These are phyloP conservation scores for Stichopus chloronotus DNA, from an alignment of 35 echinoderm and acorn worm species.

Conservation along the genomic window DNA sequence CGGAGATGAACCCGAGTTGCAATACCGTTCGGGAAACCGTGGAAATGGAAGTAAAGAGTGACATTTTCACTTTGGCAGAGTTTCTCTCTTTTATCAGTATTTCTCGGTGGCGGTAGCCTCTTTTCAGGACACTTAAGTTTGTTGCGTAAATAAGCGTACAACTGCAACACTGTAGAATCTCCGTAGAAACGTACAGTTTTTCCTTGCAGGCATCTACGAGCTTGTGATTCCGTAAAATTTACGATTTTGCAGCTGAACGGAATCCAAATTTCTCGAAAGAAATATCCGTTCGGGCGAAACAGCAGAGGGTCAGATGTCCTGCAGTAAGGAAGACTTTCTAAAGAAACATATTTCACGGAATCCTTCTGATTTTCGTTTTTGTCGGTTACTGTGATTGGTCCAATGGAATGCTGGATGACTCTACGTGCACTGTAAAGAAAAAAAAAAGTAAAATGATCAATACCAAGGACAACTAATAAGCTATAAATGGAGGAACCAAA, in stretches of 20 bases:
- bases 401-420: too few species aligned
- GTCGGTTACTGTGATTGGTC: too few species aligned
- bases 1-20: not conserved
- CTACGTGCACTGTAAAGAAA: too few species aligned
- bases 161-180: conserved; percentile 19
- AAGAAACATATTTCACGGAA: not conserved
- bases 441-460: too few species aligned
- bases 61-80: not conserved
- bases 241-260: not conserved
- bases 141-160: not conserved
- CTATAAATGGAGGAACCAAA: too few species aligned
- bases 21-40: conserved; percentile 7
- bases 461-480: too few species aligned
- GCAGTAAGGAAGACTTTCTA: not conserved
- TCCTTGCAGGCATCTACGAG: not conserved
- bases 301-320: not conserved
- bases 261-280: not conserved
- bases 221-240: not conserved
- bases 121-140: not conserved
- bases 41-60: conserved; percentile 1
- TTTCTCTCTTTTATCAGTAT: not conserved
- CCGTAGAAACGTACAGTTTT: conserved; percentile 12
- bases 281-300: not conserved
- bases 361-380: too few species aligned
- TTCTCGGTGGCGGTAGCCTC: not conserved